Conservation (phyloP, 1,140 invertebrate genomes). For the Heliconius nattereri region DNA sequence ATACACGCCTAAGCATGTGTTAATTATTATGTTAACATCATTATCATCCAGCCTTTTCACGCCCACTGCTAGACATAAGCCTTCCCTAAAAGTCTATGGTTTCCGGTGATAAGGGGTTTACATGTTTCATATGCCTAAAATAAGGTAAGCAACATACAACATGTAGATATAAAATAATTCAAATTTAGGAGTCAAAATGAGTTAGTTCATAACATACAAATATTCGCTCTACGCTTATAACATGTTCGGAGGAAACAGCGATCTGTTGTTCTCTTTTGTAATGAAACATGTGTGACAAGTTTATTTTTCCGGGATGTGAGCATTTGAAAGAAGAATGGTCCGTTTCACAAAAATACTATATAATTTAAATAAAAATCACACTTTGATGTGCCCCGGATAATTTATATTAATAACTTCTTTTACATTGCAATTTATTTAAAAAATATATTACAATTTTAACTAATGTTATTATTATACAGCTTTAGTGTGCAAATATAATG, state of each 20-base stretch:
- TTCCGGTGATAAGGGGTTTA: too few species aligned
- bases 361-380: conserved; percentile 36
- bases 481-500: not conserved
- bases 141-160: too few species aligned
- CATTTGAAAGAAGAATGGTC: conserved; percentile 50
- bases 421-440: conserved; percentile 11
- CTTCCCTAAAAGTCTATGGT: too few species aligned
- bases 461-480: not conserved
- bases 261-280: conserved; percentile 45
- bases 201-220: not conserved
- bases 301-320: conserved; percentile 54
- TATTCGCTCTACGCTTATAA: conserved; percentile 20
- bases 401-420: conserved; percentile 40
- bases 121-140: too few species aligned
- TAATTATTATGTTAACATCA: too few species aligned
- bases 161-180: too few species aligned
- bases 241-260: conserved; percentile 21
- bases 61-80: too few species aligned
- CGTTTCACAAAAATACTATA: conserved; percentile 41
- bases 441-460: not conserved
- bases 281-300: conserved; percentile 48
- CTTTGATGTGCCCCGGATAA: conserved; percentile 22
- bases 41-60: too few species aligned
- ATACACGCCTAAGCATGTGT: too few species aligned
- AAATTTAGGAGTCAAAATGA: too few species aligned